Evolutionary conservation across 2,888 invertebrate genomes (phyloP).

Genomic region (Synergus umbraculus): DNA sequence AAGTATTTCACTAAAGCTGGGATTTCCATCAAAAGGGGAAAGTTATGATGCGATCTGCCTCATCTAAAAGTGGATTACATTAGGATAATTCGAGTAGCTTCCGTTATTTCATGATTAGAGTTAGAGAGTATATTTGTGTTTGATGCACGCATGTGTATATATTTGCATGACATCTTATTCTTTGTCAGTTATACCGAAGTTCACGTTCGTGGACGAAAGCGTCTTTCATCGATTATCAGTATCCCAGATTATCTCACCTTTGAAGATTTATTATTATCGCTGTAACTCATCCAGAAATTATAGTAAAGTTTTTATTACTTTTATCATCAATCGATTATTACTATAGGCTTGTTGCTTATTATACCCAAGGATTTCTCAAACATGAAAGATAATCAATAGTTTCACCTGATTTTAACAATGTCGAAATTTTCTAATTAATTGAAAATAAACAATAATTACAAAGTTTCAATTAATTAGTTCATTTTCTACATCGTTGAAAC

Average conservation of each 20-base stretch:
- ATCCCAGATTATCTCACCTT: conserved; percentile 24
- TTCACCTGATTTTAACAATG: neutral
- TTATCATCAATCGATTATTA: conserved; percentile 17
- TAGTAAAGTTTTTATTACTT: conserved; percentile 17
- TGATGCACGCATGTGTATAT: neutral
- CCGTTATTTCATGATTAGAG: neutral
- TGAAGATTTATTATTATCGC: conserved; percentile 23
- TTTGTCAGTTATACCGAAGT: conserved; percentile 15
- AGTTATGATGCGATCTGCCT: conserved; percentile 1
- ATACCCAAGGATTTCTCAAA: neutral
- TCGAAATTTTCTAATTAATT: neutral
- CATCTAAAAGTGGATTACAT: conserved; percentile 3
- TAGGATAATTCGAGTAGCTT: neutral
- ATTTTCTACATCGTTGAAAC: neutral
- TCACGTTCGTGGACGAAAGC: conserved; percentile 18
- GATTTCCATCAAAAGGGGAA: neutral
- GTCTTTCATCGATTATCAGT: conserved; percentile 18
- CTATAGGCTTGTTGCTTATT: neutral
- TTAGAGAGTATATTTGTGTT: neutral
- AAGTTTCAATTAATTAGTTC: no score
- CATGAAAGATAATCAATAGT: neutral
- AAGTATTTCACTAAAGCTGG: neutral
- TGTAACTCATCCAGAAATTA: conserved; percentile 6
- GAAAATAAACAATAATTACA: neutral
- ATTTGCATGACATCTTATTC: conserved; percentile 2